These are phyloP conservation scores for Trinectes maculatus DNA, from an alignment of 2,113 vertebrate genomes.

Conservation along the genomic window DNA sequence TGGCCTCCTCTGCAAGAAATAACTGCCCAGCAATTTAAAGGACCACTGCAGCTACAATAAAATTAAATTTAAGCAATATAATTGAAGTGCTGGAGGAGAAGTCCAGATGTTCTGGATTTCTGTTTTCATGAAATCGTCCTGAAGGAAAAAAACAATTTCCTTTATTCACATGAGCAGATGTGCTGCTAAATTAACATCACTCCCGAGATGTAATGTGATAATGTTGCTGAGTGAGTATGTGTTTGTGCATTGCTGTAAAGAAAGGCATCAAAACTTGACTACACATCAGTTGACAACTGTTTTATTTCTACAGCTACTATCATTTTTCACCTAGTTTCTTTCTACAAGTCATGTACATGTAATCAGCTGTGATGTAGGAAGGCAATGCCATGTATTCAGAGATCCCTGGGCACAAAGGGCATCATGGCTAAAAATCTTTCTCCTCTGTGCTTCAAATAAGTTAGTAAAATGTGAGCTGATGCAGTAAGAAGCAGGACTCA, in stretches of 20 bases:
- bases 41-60: not conserved
- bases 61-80: not conserved
- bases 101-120: conserved; percentile 23
- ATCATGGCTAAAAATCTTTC: no score
- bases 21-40: not conserved
- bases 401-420: no score
- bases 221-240: not conserved
- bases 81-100: not conserved
- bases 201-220: not conserved
- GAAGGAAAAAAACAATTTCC: conserved; percentile 11
- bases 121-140: not conserved
- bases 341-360: no score
- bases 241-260: not conserved
- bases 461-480: no score
- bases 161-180: conserved; percentile 20
- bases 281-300: no score
- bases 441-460: not conserved
- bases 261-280: no score
- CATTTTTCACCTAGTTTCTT: not conserved
- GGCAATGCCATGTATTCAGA: not conserved
- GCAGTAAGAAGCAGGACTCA: no score
- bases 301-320: not conserved
- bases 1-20: not conserved
- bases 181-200: conserved; percentile 2
- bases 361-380: no score